These are phyloP conservation scores for Endotricha flammealis DNA, from an alignment of 2,888 invertebrate genomes.

Conservation along the genomic window DNA sequence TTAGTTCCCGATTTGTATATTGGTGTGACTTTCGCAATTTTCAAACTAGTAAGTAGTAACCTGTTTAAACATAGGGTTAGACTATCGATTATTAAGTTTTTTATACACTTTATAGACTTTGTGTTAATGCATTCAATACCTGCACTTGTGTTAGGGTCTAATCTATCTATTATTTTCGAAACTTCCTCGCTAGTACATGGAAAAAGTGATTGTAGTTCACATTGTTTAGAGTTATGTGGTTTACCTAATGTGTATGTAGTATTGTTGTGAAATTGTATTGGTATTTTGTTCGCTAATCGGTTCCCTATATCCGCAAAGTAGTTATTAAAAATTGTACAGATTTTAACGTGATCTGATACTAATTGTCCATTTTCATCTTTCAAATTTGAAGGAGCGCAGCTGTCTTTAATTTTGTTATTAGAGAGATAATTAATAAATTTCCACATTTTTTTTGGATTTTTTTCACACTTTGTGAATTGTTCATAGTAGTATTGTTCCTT, in stretches of 20 bases:
- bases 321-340: slow-evolving; percentile 9
- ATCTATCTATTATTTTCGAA: background rate
- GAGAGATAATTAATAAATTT: slow-evolving; percentile 12
- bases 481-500: slow-evolving; percentile 14
- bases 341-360: background rate
- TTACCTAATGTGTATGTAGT: background rate
- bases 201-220: background rate
- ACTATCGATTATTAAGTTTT: background rate
- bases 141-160: slow-evolving; percentile 5
- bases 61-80: slow-evolving; percentile 4
- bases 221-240: background rate
- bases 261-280: slow-evolving; percentile 2
- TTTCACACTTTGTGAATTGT: slow-evolving; percentile 13
- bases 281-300: slow-evolving; percentile 4
- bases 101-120: slow-evolving; percentile 10
- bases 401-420: slow-evolving; percentile 7
- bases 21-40: slow-evolving; percentile 12
- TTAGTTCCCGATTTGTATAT: slow-evolving; percentile 9
- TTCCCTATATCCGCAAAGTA: slow-evolving; percentile 10
- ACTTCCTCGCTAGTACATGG: slow-evolving; percentile 8
- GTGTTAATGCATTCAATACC: slow-evolving; percentile 9
- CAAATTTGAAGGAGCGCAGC: slow-evolving; percentile 8
- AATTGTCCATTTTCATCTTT: background rate
- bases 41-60: slow-evolving; percentile 7
- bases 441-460: slow-evolving; percentile 21